A percentile compares a stretch with the other conserved stretches of the same genome.
Evolutionary conservation across 2,888 invertebrate genomes (phyloP).

Genomic region (Apodemia mormo): DNA sequence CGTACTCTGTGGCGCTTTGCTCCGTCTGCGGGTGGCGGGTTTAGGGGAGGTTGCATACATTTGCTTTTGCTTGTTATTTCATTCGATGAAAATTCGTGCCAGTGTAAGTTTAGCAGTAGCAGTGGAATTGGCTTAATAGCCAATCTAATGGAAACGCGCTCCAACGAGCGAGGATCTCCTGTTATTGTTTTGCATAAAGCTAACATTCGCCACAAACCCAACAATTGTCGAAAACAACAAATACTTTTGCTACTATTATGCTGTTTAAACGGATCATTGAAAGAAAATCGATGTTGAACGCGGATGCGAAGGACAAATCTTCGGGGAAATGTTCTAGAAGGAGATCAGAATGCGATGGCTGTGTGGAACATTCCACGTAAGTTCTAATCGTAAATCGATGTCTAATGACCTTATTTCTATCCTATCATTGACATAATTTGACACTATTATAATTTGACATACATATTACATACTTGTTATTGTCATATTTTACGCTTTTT

Average conservation of each 20-base stretch:
- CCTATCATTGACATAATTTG: too few relatives aligned
- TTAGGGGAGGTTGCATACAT: slow-evolving; percentile 48
- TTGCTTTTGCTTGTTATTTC: slow-evolving; percentile 40
- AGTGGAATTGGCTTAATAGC: slow-evolving; percentile 68
- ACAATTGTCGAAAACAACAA: slow-evolving; percentile 75
- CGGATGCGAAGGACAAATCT: slow-evolving; percentile 56
- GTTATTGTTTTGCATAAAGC: slow-evolving; percentile 64
- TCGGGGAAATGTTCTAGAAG: slow-evolving; percentile 75
- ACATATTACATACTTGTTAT: too few relatives aligned
- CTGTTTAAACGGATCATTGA: slow-evolving; percentile 81
- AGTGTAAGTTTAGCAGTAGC: slow-evolving; percentile 68
- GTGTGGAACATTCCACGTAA: slow-evolving; percentile 75
- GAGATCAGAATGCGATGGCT: slow-evolving; percentile 73
- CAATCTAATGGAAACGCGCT: slow-evolving; percentile 80
- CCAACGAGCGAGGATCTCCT: slow-evolving; percentile 61
- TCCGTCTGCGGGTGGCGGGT: slow-evolving; percentile 41
- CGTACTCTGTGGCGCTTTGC: slow-evolving; percentile 50
- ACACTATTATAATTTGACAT: too few relatives aligned
- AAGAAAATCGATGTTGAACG: slow-evolving; percentile 80
- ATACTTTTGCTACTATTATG: slow-evolving; percentile 77
- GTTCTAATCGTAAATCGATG: slow-evolving; percentile 41
- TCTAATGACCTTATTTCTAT: too few relatives aligned
- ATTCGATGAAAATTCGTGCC: slow-evolving; percentile 40
- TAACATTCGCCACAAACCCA: slow-evolving; percentile 73
- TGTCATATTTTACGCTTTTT: too few relatives aligned